These are phyloP conservation scores for Cyanocitta stelleri DNA, from an alignment of 2,113 vertebrate species.

Conservation along the genomic window DNA sequence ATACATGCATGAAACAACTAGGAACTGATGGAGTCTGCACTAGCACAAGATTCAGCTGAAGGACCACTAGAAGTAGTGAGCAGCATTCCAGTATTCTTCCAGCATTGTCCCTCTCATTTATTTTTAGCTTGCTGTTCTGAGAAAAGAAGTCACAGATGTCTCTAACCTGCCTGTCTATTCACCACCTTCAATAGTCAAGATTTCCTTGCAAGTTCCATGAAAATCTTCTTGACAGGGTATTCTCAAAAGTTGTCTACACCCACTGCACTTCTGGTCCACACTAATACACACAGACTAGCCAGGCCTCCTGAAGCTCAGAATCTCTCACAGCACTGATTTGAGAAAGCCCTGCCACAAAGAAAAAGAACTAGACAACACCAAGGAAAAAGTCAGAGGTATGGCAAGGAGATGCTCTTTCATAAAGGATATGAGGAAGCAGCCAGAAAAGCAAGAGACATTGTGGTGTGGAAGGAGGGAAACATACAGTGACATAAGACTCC, in stretches of 20 bases:
- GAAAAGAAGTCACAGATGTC: not conserved
- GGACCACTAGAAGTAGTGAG: not conserved
- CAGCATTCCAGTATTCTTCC: not conserved
- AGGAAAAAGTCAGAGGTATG: not conserved
- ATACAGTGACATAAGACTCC: not conserved
- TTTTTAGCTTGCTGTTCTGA: not conserved
- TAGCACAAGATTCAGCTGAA: not conserved
- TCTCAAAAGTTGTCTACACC: not conserved
- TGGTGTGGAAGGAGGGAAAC: not conserved
- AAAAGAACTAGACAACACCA: not conserved
- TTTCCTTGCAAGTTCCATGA: not conserved
- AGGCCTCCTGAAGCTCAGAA: not conserved
- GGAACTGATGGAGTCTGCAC: not conserved
- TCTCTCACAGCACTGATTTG: not conserved
- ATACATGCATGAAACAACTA: not conserved
- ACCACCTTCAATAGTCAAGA: rapidly evolving
- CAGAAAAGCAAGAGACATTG: not conserved
- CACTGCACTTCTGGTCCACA: not conserved
- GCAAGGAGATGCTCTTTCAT: not conserved
- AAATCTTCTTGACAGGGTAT: not conserved
- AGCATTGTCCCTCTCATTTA: not conserved
- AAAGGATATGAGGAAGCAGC: not conserved
- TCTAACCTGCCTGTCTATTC: not conserved
- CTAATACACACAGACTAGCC: not conserved
- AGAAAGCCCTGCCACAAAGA: not conserved